Evolutionary conservation across 2,113 vertebrate genomes (phyloP), one percentile per base, ranked within the genome.

Genomic region (Siphamia tubifer): DNA sequence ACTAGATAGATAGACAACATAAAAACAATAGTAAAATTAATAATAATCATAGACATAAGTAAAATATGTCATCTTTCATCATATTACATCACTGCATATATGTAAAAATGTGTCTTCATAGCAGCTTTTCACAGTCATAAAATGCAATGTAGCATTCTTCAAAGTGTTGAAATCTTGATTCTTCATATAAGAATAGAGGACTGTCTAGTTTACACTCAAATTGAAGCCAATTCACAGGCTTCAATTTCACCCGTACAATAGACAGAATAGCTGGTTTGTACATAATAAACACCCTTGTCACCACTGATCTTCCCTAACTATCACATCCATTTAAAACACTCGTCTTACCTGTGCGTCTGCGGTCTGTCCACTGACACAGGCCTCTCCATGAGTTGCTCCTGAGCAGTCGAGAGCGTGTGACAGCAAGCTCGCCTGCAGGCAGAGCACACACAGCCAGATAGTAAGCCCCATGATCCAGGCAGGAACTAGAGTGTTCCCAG

Each of bases 361-460:
- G 57, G 80, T 81, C 79, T 55, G 80, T 56, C 56, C 67, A 10
- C 32, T 54, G 32, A 73, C 79, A 56, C 90, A 85, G 64, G 73
- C 68, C 60, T 82, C 75, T 69, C 74, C 68, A 48, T 40, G 77
- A 48, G 51, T 70, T 4, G 60, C 72, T 70, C 68, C 87, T 3
- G 78, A 77, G 83, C 76, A 91, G 77, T 83, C 74, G 8, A 91
- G 64, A 70, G 88, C 85, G 20, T 91, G 79, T 68, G 87, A 89
- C 77, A 92, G 84, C 83, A 92, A 77, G 51, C 87, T 88, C 2
- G 88, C 88, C 82, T 90, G 90, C 75, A 92, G 77, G 77, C 84
- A 86, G 43, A 93, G 86, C 76, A 85, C 68, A 13, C 84, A 90
- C 74, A 91, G 68, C 87, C 90, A 92, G 64, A 87, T 45, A 77